Base-by-base conservation (phyloP, 2,888 invertebrate species). In the Orgyia antiqua region DNA sequence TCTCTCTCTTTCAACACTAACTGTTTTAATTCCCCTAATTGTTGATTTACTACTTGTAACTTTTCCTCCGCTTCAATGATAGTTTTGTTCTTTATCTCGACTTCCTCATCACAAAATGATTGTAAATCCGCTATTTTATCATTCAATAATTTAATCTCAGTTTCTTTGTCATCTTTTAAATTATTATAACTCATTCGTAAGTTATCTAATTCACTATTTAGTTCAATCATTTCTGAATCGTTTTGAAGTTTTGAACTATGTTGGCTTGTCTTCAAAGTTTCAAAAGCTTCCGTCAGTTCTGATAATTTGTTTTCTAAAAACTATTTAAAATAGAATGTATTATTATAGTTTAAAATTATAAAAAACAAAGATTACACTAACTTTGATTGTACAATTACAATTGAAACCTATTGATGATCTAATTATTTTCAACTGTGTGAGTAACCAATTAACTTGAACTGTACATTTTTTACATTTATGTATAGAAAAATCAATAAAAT, bases 1-100 rank as follows among this genome's bases (percentile, higher is more conserved):
- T 70, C 56, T 37, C 72, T 78, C 30, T 76, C 72, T 47, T 73
- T 71, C 10, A 43, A 40, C 35, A 55, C 68, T 13, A 47, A 32
- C 27, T 49, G 45, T 33, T 69, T 49, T 31, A 75, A 34, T 34
- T 67, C 61, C 28, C 52, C 53, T 31, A 79, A 46, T 39, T 73
- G 52, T 24, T 37, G 36, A 44, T 61, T 68, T 8, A 75, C 40
- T 36, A 54, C 45, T 10, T 62, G 52, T 29, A 67, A 39, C 24
- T 58, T 58, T 20, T 39, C 46, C 29, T 68, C 51, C 2, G 52
- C 42, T 38, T 66, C 41, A 13, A 35, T 31, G 13, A 75, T 57
- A 18, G 45, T 31, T 3, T 48, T 50, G 39, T 73, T 65, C 48
- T 67, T 75, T 33, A 60, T 42, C 13, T 35, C 35, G 4, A 68